Conservation (phyloP, 2,113 vertebrate genomes). For the Eptesicus fuscus region DNA sequence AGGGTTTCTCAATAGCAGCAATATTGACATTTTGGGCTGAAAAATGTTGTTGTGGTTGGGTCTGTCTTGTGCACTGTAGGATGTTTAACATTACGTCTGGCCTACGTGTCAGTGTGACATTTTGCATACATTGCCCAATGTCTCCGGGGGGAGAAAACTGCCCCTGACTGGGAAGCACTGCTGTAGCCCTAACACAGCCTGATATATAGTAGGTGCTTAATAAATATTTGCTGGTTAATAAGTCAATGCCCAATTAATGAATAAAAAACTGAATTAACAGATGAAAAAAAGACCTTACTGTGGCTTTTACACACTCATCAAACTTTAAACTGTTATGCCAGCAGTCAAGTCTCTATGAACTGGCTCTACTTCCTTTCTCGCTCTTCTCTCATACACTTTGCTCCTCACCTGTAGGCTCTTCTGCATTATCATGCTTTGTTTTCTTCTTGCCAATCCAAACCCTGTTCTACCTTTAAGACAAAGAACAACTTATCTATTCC, state of each 20-base stretch:
- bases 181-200: neutral
- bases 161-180: neutral
- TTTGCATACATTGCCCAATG: neutral
- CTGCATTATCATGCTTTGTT: neutral
- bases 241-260: neutral
- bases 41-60: neutral
- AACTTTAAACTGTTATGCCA: neutral
- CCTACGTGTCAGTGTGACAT: neutral
- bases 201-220: neutral
- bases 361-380: neutral
- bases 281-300: neutral
- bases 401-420: neutral
- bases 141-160: neutral
- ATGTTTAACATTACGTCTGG: neutral
- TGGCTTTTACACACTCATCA: neutral
- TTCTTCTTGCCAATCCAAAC: neutral
- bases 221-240: neutral
- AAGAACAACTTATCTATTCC: neutral
- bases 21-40: neutral
- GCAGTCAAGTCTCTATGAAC: neutral
- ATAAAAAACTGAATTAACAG: neutral
- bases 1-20: neutral
- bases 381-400: neutral
- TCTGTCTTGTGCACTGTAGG: neutral
- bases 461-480: neutral